Evolutionary conservation across 2,113 vertebrate species (phyloP).

Genomic region (Phaethornis superciliosus): DNA sequence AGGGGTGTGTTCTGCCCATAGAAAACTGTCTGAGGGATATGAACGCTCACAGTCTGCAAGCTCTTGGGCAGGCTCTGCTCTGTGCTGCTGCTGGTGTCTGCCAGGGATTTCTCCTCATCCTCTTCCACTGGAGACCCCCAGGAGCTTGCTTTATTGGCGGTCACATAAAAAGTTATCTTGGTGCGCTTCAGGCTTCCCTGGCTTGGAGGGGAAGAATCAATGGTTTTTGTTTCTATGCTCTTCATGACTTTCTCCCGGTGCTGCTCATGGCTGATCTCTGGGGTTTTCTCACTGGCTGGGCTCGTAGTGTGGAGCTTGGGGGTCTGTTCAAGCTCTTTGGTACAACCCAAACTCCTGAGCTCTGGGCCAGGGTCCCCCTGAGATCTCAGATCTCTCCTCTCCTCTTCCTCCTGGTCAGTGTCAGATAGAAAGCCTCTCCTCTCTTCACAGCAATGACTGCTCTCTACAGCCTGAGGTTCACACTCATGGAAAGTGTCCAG

Average conservation of each 20-base stretch:
- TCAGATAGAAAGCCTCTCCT: not conserved
- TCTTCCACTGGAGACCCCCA: not conserved
- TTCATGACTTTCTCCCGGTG: slow-evolving; percentile 51
- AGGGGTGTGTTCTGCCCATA: slow-evolving; percentile 76
- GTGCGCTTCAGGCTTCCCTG: slow-evolving; percentile 73
- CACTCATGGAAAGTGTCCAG: slow-evolving; percentile 29
- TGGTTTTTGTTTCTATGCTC: slow-evolving; percentile 42
- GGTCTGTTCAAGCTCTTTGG: not conserved
- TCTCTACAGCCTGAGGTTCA: slow-evolving; percentile 30
- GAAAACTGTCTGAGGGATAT: slow-evolving; percentile 78
- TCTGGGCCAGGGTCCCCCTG: not conserved
- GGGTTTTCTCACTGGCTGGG: not conserved
- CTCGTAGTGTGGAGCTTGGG: not conserved
- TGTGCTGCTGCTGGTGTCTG: not conserved
- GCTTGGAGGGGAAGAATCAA: not conserved
- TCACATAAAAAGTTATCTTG: slow-evolving; percentile 77
- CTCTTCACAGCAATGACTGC: not conserved
- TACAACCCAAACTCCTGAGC: not conserved
- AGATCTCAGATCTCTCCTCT: not conserved
- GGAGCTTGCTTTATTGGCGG: slow-evolving; percentile 40
- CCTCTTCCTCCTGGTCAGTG: not conserved
- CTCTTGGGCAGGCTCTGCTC: not conserved
- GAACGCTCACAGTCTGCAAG: slow-evolving; percentile 49
- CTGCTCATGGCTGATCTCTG: not conserved
- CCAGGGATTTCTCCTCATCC: not conserved